These are phyloP conservation scores for Manis javanica DNA, from an alignment of 2,797 vertebrate genomes.

Conservation along the genomic window DNA sequence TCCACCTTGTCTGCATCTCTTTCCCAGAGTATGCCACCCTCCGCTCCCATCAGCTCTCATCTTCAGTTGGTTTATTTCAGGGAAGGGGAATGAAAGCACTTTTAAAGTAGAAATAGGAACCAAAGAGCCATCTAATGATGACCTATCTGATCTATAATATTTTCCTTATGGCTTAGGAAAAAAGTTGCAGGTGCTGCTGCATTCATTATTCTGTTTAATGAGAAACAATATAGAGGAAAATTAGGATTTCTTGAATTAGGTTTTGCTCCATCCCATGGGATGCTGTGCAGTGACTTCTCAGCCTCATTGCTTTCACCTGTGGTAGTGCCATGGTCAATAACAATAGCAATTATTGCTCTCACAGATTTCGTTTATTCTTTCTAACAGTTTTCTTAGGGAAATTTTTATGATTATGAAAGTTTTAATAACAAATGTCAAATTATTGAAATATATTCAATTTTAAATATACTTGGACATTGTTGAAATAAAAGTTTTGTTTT, in stretches of 20 bases:
- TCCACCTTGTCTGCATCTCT: background rate
- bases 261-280: background rate
- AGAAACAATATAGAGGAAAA: background rate
- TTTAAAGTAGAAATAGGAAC: background rate
- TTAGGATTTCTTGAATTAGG: background rate
- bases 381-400: background rate
- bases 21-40: background rate
- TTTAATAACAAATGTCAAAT: slow-evolving; percentile 2
- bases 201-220: background rate
- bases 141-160: background rate
- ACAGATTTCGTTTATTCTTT: background rate
- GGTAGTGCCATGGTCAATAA: background rate
- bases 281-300: background rate
- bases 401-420: background rate
- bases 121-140: background rate
- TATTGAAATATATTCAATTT: background rate
- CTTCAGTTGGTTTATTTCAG: background rate
- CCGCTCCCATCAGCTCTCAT: background rate
- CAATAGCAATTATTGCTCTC: background rate
- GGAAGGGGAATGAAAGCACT: background rate
- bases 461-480: background rate
- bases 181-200: background rate
- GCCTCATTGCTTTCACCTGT: background rate
- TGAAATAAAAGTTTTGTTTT: background rate
- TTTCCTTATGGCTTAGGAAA: background rate